These are phyloP conservation scores for Cosmia pyralina DNA, from an alignment of 2,888 invertebrate genomes.

Conservation along the genomic window DNA sequence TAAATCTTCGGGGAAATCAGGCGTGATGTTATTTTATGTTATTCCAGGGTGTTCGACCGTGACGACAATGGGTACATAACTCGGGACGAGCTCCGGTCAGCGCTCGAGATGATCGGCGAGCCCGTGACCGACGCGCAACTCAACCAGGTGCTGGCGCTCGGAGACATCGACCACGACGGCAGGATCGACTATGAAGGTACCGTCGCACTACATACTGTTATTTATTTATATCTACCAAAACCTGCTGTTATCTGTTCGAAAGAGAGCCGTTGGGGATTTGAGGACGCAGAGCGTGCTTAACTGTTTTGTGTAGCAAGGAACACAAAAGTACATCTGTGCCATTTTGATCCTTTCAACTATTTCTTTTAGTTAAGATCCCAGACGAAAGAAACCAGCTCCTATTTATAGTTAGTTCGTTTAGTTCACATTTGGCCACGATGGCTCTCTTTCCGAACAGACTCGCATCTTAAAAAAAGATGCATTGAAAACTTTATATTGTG, in stretches of 20 bases:
- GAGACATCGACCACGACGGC: constrained; percentile 95
- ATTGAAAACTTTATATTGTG: not conserved
- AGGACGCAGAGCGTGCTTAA: no score
- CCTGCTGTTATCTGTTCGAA: no score
- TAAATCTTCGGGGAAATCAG: no score
- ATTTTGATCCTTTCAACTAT: no score
- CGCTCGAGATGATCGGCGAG: constrained; percentile 96
- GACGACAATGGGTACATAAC: constrained; percentile 97
- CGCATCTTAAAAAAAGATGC: not conserved
- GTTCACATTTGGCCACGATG: no score
- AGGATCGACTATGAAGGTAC: constrained; percentile 95
- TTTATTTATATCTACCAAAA: not conserved
- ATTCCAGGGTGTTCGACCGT: constrained; percentile 94
- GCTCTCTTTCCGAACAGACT: no score
- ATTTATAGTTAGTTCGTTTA: no score
- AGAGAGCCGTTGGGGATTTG: no score
- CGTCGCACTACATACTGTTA: not conserved
- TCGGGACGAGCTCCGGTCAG: constrained; percentile 93
- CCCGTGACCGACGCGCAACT: constrained; percentile 93
- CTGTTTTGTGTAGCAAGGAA: no score
- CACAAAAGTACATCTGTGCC: no score
- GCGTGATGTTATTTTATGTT: not conserved
- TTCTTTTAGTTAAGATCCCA: no score
- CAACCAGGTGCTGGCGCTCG: constrained; percentile 93
- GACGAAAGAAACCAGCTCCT: no score